These are phyloP conservation scores for Lepetodrilus schrolli DNA, from an alignment of 2,888 invertebrate species.

Conservation along the genomic window DNA sequence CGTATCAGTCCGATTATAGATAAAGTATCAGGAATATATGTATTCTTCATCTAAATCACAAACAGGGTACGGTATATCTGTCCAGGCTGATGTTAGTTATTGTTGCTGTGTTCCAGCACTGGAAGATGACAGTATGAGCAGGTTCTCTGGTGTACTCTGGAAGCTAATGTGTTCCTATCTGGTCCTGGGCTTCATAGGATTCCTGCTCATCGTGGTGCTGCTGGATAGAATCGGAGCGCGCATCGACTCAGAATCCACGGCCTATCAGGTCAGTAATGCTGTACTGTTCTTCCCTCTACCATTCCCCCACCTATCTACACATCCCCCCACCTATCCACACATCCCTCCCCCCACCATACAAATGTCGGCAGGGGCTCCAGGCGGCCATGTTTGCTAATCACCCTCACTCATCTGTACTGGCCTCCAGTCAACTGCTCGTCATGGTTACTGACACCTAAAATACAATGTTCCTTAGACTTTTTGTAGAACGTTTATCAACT, in stretches of 20 bases:
- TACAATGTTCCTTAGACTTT: too few relatives aligned
- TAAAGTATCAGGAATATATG: too few relatives aligned
- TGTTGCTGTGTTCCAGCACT: constrained; percentile 37
- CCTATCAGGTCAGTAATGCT: constrained; percentile 58
- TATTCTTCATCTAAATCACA: too few relatives aligned
- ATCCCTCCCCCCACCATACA: neutral
- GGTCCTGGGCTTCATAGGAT: constrained; percentile 69
- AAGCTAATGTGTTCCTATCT: constrained; percentile 73
- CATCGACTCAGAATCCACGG: constrained; percentile 65
- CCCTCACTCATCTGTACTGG: too few relatives aligned
- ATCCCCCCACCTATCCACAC: neutral
- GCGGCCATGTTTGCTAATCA: neutral
- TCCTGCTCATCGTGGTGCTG: constrained; percentile 68
- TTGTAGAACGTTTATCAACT: too few relatives aligned
- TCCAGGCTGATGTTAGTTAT: neutral
- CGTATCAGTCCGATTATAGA: too few relatives aligned
- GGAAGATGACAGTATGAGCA: constrained; percentile 39
- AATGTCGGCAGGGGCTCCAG: neutral
- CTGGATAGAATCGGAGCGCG: constrained; percentile 71
- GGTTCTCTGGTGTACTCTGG: constrained; percentile 56
- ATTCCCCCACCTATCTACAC: neutral
- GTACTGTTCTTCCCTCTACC: neutral
- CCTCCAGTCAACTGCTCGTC: too few relatives aligned
- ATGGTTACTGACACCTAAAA: too few relatives aligned
- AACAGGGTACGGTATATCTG: too few relatives aligned